Evolutionary conservation across 1,140 invertebrate species (phyloP), one percentile per base, ranked within the genome.

Genomic region (Odontomachus brunneus): DNA sequence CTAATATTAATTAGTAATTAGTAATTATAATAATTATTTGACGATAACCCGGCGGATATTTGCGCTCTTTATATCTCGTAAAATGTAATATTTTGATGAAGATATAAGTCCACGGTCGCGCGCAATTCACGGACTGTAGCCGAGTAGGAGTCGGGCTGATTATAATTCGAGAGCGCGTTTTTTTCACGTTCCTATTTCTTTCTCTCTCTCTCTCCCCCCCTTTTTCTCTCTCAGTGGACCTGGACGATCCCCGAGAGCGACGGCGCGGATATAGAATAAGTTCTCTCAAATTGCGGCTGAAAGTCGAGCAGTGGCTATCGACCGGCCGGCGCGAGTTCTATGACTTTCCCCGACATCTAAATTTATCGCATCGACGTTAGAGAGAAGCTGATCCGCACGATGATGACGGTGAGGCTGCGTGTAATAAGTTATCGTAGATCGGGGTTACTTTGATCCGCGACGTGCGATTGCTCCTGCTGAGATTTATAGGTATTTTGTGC

Each of bases 371-470:
- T 78, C 19, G 17, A 24, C 9, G 33, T 57, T 44, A 44, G 38
- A 44, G 53, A 67, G n/a, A 48, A 29, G 17, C 22, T 17, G 49
- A 78, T 57, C 17, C 26, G 44, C 51, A n/a, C 22, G 17, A 57
- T 53, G 49, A 57, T 9, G 33, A 66, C 19, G 67, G 48, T 49
- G 19, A 49, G 44, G 2, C 1, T 3, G 49, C 19, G 5, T 24
- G 26, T 71, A 71, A 71, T 75, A 53, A 71, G 9, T 59, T 71
- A 67, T 26, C 38, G 48, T 80, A 44, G 24, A 57, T n/a, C n/a
- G 63, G 3, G 14, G 75, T 69, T 80, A 71, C 53, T 69, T 80
- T 71, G 75, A 80, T 80, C 24, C 12, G 65, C 4, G 17, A 44
- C 38, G 38, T 14, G 14, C 44, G 59, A 69, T 66, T 12, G 17